Conservation (phyloP, 2,888 invertebrate species). For the Pheosia gnoma region DNA sequence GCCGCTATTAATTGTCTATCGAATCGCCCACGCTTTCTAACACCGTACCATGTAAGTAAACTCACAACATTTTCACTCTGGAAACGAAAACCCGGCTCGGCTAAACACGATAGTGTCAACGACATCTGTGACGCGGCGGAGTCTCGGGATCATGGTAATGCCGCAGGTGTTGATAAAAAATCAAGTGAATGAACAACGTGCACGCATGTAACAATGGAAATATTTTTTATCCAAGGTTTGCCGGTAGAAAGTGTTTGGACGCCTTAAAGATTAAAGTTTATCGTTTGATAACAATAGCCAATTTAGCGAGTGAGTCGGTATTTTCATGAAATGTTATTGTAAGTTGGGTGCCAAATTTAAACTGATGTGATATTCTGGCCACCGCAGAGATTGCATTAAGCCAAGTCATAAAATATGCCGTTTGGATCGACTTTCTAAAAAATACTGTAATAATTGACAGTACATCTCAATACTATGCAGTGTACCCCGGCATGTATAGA, state of each 20-base stretch:
- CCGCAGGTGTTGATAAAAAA: conserved; percentile 52
- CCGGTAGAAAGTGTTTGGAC: conserved; percentile 60
- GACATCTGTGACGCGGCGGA: conserved; percentile 33
- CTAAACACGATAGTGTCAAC: conserved; percentile 32
- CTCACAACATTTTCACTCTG: conserved; percentile 55
- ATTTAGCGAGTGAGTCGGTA: conserved; percentile 44
- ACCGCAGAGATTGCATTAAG: conserved; percentile 5
- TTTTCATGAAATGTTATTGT: conserved; percentile 34
- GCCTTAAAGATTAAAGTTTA: conserved; percentile 50
- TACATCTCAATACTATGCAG: neutral
- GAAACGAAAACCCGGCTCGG: conserved; percentile 34
- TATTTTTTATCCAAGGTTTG: conserved; percentile 54
- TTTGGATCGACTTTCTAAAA: conserved; percentile 1
- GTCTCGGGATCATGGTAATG: conserved; percentile 40
- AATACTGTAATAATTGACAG: neutral
- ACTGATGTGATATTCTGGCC: conserved; percentile 18
- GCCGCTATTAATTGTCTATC: conserved; percentile 78
- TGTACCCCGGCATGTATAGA: no score
- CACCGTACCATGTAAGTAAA: conserved; percentile 58
- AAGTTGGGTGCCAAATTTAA: conserved; percentile 24
- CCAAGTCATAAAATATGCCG: neutral
- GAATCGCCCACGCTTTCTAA: conserved; percentile 80
- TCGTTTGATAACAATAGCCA: conserved; percentile 56
- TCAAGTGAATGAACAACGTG: conserved; percentile 54
- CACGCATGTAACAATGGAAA: conserved; percentile 58